phyloP scores from a whole-genome alignment of 2,888 invertebrate species.

The Clanis bilineata region DNA sequence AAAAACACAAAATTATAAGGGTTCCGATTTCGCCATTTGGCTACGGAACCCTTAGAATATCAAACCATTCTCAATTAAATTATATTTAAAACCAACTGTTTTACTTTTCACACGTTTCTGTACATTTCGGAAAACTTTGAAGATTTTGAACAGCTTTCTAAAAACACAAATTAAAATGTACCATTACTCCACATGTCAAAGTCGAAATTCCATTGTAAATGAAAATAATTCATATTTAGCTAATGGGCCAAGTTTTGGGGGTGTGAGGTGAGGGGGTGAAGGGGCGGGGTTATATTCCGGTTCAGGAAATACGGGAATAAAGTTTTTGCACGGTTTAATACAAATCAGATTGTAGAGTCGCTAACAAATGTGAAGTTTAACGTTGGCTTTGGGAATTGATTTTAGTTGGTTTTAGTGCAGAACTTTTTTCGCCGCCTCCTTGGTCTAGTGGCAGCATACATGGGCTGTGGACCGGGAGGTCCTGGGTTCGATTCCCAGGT shows the following conservation, averaged over 20 bases:
- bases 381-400: too few relatives aligned
- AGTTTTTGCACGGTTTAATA: background rate
- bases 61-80: too few relatives aligned
- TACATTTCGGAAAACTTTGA: background rate
- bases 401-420: too few relatives aligned
- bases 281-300: background rate
- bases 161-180: background rate
- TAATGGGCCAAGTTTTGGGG: background rate
- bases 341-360: background rate
- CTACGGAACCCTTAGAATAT: too few relatives aligned
- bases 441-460: too few relatives aligned
- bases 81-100: background rate
- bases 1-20: too few relatives aligned
- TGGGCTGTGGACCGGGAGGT: too few relatives aligned
- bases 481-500: too few relatives aligned
- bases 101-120: background rate
- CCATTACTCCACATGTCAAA: background rate
- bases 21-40: too few relatives aligned
- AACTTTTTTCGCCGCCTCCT: too few relatives aligned
- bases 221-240: background rate
- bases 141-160: background rate
- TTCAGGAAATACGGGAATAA: slow-evolving; percentile 2
- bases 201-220: background rate
- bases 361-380: too few relatives aligned
- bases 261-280: background rate